Base-by-base conservation (phyloP, 2,797 vertebrate genomes). In the Mareca penelope region DNA sequence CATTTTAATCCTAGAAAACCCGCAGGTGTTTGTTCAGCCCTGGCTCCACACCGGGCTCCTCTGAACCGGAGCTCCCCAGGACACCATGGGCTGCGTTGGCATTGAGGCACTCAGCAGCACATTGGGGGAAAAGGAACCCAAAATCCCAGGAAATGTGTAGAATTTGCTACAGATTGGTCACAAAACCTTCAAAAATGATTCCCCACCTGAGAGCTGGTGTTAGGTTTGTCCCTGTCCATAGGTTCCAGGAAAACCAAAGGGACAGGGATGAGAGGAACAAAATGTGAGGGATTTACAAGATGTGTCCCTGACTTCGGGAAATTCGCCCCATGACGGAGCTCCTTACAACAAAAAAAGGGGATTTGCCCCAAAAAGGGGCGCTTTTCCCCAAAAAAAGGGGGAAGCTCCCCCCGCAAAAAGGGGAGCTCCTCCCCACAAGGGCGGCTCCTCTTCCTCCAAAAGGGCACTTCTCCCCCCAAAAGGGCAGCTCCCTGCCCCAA, bases 231-330 rank as follows among this genome's bases (percentile, higher is more conserved):
- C 42, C 73, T 35, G 14, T 2, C 6, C 3, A 0, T 13, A 40
- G 39, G 22, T 44, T 26, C 39, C 23, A 52, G 37, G 6, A 67
- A 77, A 84, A 64, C 17, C 67, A 18, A 70, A 40, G 63, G 50
- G 10, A 80, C 1, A 1, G 40, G 35, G 73, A 39, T 3, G 13
- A 83, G 77, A 61, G 17, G 48, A 63, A 60, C 24, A 57, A 24
- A 10, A 28, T 1, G 2, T 0, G 1, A 72, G n/a, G 39, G 48
- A 39, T 57, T 72, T 11, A 73, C 65, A 78, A 3, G 13, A 69
- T 0, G 0, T 0, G 3, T 7, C 7, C 11, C 15, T 55, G 46
- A 42, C n/a, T 33, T 28, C 67, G 21, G 24, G 61, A 70, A 77
- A 64, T 7, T 8, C 68, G 35, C 48, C 80, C 71, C 52, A 9